phyloP scores from a whole-genome alignment of 2,113 vertebrate genomes.

The Phrynosoma platyrhinos region DNA sequence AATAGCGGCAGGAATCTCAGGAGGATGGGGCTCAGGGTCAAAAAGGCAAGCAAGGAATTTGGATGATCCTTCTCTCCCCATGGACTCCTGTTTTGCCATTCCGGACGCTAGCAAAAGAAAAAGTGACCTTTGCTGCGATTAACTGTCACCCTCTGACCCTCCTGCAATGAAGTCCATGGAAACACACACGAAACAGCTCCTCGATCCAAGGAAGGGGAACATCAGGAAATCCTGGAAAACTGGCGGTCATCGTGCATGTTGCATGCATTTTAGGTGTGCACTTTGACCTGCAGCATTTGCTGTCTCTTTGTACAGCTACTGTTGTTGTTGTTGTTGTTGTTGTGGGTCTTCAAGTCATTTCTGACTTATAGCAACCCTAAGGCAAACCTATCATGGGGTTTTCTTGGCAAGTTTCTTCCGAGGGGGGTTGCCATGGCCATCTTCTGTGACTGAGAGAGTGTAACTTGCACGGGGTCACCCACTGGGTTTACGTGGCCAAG shows the following conservation, averaged over 20 bases:
- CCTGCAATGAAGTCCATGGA: neutral
- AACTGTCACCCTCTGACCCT: neutral
- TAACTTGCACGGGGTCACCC: too few species aligned
- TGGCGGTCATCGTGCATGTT: neutral
- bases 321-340: too few species aligned
- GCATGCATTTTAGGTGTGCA: too few species aligned
- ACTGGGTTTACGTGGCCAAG: too few species aligned
- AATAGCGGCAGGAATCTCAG: too few species aligned
- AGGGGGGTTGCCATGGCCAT: too few species aligned
- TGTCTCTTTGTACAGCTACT: too few species aligned
- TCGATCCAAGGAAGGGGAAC: neutral
- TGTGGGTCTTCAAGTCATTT: too few species aligned
- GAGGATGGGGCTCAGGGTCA: neutral
- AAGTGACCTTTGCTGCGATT: neutral
- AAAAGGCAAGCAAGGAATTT: constrained; percentile 13
- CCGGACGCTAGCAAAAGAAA: neutral
- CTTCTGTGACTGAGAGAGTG: too few species aligned
- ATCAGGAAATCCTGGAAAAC: neutral
- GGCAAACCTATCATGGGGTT: too few species aligned
- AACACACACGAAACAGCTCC: neutral
- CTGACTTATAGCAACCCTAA: too few species aligned
- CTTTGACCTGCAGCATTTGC: neutral
- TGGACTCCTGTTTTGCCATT: neutral
- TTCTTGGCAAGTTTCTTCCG: too few species aligned
- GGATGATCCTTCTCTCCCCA: neutral